phyloP scores from a whole-genome alignment of 2,113 vertebrate genomes.

The Ctenodactylus gundi region DNA sequence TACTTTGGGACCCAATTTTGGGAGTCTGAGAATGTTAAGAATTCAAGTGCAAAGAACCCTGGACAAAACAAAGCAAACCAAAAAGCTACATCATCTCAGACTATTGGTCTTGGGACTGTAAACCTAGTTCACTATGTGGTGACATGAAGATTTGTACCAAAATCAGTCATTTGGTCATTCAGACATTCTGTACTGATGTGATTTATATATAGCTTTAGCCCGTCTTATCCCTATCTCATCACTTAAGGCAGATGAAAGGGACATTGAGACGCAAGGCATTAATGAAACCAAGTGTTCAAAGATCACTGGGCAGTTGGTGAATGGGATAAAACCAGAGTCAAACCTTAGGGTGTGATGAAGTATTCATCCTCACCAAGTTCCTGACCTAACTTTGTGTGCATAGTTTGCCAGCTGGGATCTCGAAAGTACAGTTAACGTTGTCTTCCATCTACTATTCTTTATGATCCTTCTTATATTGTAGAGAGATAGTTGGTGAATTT shows the following conservation, averaged over 20 bases:
- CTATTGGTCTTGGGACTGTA: neutral
- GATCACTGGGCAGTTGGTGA: neutral
- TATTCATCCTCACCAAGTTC: neutral
- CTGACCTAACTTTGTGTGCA: conserved; percentile 5
- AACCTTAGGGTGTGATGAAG: neutral
- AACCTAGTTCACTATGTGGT: neutral
- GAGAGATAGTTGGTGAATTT: neutral
- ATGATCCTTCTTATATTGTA: conserved; percentile 48
- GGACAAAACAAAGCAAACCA: conserved; percentile 26
- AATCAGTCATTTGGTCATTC: neutral
- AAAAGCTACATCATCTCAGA: neutral
- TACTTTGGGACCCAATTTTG: neutral
- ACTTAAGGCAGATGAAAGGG: neutral
- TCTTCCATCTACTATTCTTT: conserved; percentile 14
- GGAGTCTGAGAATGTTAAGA: neutral
- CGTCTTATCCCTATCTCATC: neutral
- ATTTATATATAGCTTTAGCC: neutral
- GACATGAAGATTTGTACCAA: neutral
- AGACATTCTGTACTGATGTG: neutral
- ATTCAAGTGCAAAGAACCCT: neutral
- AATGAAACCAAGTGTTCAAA: neutral
- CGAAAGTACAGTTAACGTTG: conserved; percentile 8
- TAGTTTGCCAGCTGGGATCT: conserved; percentile 55
- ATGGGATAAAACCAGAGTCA: neutral
- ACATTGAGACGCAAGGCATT: neutral